Evolutionary conservation across 2,888 invertebrate species (phyloP).

Genomic region (Hanleya hanleyi): DNA sequence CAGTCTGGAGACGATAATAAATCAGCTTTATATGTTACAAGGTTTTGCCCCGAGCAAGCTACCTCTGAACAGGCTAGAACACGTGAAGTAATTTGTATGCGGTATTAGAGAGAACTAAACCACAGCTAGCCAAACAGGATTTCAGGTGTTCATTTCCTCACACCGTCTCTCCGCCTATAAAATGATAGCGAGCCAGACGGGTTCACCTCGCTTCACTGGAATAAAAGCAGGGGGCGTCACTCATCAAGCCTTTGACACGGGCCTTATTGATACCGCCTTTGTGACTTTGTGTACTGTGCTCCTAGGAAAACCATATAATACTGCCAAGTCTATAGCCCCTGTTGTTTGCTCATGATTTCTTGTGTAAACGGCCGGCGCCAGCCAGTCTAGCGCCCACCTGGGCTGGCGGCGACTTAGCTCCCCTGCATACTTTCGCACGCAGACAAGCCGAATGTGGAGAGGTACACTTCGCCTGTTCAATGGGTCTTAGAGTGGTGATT

Average conservation of each 20-base stretch:
- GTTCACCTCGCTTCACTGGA: not conserved
- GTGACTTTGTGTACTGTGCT: not conserved
- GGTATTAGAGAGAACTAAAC: no score
- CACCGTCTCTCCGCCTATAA: not conserved
- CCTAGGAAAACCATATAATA: conserved; percentile 8
- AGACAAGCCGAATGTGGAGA: not conserved
- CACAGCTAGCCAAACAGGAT: no score
- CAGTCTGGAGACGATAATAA: no score
- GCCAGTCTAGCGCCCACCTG: conserved; percentile 40
- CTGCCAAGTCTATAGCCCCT: not conserved
- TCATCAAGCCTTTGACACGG: conserved; percentile 2
- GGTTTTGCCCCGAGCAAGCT: no score
- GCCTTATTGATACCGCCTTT: conserved; percentile 3
- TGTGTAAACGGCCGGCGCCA: conserved; percentile 44
- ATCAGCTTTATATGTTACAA: no score
- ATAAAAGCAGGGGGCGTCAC: not conserved
- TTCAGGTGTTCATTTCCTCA: no score
- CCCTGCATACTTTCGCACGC: not conserved
- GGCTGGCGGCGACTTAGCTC: conserved; percentile 14
- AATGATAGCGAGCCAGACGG: not conserved
- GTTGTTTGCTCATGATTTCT: conserved; percentile 46
- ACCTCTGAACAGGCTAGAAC: no score
- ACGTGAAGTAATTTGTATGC: no score
- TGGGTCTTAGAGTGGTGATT: conserved; percentile 2
- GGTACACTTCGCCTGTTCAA: no score